These are phyloP conservation scores for Lepidurus arcticus DNA, from an alignment of 1,140 invertebrate genomes.

Conservation along the genomic window DNA sequence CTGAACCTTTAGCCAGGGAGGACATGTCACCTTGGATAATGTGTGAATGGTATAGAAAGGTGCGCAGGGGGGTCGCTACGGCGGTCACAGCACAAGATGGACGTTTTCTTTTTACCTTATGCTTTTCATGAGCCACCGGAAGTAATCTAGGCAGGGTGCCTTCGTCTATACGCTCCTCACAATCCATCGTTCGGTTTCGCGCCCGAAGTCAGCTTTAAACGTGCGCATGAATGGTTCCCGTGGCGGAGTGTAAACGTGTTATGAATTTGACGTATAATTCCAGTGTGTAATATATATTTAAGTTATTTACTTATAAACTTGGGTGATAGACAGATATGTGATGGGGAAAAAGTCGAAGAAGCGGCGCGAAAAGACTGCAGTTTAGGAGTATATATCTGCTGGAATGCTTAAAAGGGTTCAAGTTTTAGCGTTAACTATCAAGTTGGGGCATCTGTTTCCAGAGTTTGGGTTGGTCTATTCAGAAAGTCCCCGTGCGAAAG, in stretches of 20 bases:
- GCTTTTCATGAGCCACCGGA: not conserved
- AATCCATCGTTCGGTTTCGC: slow-evolving; percentile 2
- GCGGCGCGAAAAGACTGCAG: too few relatives aligned
- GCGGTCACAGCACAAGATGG: not conserved
- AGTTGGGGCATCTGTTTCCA: too few relatives aligned
- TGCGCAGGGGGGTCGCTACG: not conserved
- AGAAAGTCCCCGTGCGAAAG: not conserved
- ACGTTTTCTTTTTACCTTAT: not conserved
- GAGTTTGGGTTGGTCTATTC: not conserved
- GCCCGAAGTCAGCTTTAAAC: not conserved
- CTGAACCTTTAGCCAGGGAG: not conserved
- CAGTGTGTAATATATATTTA: too few relatives aligned
- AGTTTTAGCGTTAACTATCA: too few relatives aligned
- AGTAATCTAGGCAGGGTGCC: not conserved
- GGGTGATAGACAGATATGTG: too few relatives aligned
- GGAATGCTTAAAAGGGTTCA: too few relatives aligned
- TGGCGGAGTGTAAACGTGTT: not conserved
- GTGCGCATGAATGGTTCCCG: not conserved
- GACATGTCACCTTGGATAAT: slow-evolving; percentile 6
- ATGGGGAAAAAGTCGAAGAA: too few relatives aligned
- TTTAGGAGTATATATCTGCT: too few relatives aligned
- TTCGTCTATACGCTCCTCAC: slow-evolving; percentile 6
- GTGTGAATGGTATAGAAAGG: slow-evolving; percentile 6
- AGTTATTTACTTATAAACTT: too few relatives aligned
- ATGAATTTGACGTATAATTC: too few relatives aligned